Base-by-base conservation (phyloP, 1,140 invertebrate species). In the Leptopilina boulardi region DNA sequence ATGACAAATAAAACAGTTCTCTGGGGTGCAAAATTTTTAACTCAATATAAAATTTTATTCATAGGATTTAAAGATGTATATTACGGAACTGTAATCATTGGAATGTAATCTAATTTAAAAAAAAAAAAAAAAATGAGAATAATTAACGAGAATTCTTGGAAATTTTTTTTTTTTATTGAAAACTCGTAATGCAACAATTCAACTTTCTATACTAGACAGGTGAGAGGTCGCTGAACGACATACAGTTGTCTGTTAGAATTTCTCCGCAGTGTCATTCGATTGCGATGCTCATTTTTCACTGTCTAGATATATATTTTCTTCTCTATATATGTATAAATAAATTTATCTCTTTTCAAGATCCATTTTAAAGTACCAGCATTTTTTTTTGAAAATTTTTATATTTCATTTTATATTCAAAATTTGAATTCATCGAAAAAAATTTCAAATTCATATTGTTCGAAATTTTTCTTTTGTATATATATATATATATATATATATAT, bases 191-290 rank as follows among this genome's bases (percentile, higher is more conserved):
- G 23, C 23, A 66, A 30, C 23, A 66, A 66, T 66, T 66, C 30
- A 66, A 30, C 59, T 66, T 66, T 66, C 59, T 66, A 66, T 15
- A 8, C 2, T 26, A n/a, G 26, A 66, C 59, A 30, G 23, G 59
- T 66, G 23, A 66, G 59, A 66, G 59, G 26, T 66, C 59, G 21
- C 59, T 66, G 59, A 66, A 66, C 59, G 59, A 66, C 23, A 66
- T 66, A 30, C 21, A 66, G 26, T 66, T 66, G 13, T n/a, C 26
- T 15, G 59, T 66, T 34, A 66, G 59, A 66, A 30, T 66, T 66
- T 66, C 59, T 66, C 59, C 59, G 34, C 34, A 30, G 23, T 66
- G 59, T 34, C 59, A 66, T 30, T 66, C 26, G 59, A 66, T 66
- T 30, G 26, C 21, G 59, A 66, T 66, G 23, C 59, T 34, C 23